phyloP scores from a whole-genome alignment of 1,140 invertebrate genomes.

The Dinothrombium tinctorium region DNA sequence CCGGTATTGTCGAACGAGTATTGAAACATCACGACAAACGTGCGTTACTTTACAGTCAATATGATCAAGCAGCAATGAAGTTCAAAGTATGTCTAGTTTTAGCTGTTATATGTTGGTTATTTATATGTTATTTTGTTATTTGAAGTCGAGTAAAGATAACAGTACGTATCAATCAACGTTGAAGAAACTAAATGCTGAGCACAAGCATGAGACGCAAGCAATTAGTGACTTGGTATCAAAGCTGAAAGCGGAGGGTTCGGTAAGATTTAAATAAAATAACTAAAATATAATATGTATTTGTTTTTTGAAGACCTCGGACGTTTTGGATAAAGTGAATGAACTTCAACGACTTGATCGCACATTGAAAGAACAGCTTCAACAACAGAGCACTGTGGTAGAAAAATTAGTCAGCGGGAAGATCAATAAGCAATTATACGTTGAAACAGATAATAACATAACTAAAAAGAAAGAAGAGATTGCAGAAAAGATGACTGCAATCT shows the following conservation, averaged over 20 bases:
- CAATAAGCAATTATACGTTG: constrained; percentile 34
- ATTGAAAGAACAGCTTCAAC: constrained; percentile 21
- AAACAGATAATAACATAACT: constrained; percentile 30
- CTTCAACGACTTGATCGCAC: constrained; percentile 34
- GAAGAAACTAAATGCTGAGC: constrained; percentile 36
- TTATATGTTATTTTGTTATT: too few relatives aligned
- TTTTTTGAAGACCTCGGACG: background rate
- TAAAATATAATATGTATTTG: background rate
- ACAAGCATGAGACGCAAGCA: constrained; percentile 32
- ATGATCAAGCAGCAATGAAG: too few relatives aligned
- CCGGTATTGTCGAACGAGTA: too few relatives aligned
- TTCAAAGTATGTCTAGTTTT: too few relatives aligned
- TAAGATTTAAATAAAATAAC: background rate
- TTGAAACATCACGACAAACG: too few relatives aligned
- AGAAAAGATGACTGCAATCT: background rate
- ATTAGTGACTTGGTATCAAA: constrained; percentile 32
- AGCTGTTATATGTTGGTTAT: too few relatives aligned
- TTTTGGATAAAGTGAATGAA: constrained; percentile 27
- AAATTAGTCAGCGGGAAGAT: constrained; percentile 40
- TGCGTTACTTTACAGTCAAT: too few relatives aligned
- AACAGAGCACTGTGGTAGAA: constrained; percentile 31
- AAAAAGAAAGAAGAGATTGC: constrained; percentile 38
- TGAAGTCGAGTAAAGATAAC: too few relatives aligned
- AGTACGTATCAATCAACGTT: constrained; percentile 16
- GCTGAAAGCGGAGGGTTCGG: constrained; percentile 34